A percentile compares a stretch with the other conserved stretches of the same genome.
phyloP scores from a whole-genome alignment of 2,888 invertebrate genomes.

The Drosophila nigricruria region DNA sequence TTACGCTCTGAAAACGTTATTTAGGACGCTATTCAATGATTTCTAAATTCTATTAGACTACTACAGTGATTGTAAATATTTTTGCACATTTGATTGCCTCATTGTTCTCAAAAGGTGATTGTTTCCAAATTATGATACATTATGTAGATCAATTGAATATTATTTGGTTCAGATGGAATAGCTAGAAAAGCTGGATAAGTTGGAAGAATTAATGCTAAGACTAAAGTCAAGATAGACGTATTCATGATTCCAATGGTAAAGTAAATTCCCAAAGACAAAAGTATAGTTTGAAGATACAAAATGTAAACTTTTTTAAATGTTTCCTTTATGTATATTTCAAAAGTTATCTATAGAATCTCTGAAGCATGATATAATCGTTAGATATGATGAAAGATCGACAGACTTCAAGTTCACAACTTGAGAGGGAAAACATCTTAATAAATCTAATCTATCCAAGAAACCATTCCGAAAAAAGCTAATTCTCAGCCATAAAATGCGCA shows the following conservation, averaged over 20 bases:
- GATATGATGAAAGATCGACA: conserved; percentile 13
- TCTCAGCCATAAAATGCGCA: conserved; percentile 72
- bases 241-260: background rate
- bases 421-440: conserved; percentile 47
- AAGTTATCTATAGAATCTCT: conserved; percentile 2
- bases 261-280: too few species aligned
- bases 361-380: conserved; percentile 14
- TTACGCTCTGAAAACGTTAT: too few species aligned
- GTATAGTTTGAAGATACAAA: too few species aligned
- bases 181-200: background rate
- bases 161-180: background rate
- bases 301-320: background rate
- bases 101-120: too few species aligned
- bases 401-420: background rate
- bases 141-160: too few species aligned
- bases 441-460: conserved; percentile 38
- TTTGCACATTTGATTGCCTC: background rate
- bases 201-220: background rate
- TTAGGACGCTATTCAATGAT: too few species aligned
- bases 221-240: background rate
- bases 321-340: background rate
- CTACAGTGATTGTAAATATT: too few species aligned
- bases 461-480: conserved; percentile 36
- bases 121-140: too few species aligned
- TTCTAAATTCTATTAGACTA: too few species aligned